Conservation (phyloP, 1,140 invertebrate genomes). For the Ostrea denselamellosa region DNA sequence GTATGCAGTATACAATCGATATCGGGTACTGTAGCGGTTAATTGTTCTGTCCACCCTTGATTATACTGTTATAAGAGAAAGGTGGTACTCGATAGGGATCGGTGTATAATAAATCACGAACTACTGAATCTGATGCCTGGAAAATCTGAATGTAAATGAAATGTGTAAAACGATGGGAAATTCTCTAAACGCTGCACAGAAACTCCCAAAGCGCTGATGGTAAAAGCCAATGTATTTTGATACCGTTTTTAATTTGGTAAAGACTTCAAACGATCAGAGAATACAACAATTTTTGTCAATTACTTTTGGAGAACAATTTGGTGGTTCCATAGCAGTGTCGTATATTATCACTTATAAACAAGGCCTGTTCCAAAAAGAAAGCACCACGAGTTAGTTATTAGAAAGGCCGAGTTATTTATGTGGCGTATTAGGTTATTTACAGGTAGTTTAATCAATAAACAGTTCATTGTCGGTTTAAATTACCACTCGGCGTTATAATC, state of each 20-base stretch:
- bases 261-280: conserved; percentile 35
- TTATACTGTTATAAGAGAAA: not conserved
- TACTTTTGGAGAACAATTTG: conserved; percentile 39
- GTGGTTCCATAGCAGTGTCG: conserved; percentile 2
- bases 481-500: conserved; percentile 32
- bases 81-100: conserved; percentile 30
- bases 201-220: conserved; percentile 21
- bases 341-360: conserved; percentile 40
- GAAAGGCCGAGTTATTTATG: conserved; percentile 32
- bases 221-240: conserved; percentile 40
- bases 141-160: conserved; percentile 27
- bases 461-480: conserved; percentile 33
- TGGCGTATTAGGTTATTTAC: conserved; percentile 6
- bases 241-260: conserved; percentile 33
- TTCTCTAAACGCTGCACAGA: not conserved
- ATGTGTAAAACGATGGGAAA: conserved; percentile 17
- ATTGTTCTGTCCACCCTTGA: not conserved
- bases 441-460: conserved; percentile 36
- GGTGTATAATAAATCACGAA: not conserved
- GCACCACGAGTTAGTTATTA: conserved; percentile 35
- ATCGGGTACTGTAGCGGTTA: not conserved
- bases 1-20: not conserved
- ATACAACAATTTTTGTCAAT: conserved; percentile 37
- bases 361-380: conserved; percentile 15
- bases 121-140: not conserved